Evolutionary conservation across 2,888 invertebrate species (phyloP), one percentile per base, ranked within the genome.

Genomic region (Scrobipalpa costella): DNA sequence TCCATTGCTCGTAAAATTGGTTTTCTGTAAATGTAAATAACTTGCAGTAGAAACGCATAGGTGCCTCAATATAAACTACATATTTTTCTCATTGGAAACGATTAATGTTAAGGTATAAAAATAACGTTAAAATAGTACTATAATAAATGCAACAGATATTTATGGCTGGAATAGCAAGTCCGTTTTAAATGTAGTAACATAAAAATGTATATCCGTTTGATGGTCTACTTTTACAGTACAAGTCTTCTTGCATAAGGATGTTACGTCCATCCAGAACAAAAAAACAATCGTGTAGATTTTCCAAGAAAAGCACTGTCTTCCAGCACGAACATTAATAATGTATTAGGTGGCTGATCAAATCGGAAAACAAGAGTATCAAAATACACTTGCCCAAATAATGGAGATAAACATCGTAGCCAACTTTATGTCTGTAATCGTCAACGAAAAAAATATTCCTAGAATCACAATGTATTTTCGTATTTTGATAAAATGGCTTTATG

Each of bases 51-150:
- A 68, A 76, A 81, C 78, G 77, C 78, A 83, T 82, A 79, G 85
- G 88, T 90, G 90, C 90, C 90, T 90, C 81, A 84, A 84, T 80
- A 78, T 76, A 81, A 76, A 74, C 52, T 2, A 71, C 63, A 83
- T 89, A 88, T 88, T 84, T 52, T 89, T 84, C 89, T 82, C 85
- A 86, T 84, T 73, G 71, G 74, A 81, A 83, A 75, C 78, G 36
- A 21, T 64, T n/a, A 61, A 57, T 49, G 21, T 57, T 61, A 38
- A 77, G 80, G 78, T 74, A 72, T 74, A 75, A 74, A 5, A 69
- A 34, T 34, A 33, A 15, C 7, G 27, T 15, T 34, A 15, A 55
- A 55, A 55, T 55, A 55, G 55, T 55, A 34, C 34, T 55, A 34
- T 34, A 55, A 55, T 13, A 55, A 27, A 33, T 27, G 27, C 27